Base-by-base conservation (phyloP, 2,888 invertebrate species). In the Sipha maydis region DNA sequence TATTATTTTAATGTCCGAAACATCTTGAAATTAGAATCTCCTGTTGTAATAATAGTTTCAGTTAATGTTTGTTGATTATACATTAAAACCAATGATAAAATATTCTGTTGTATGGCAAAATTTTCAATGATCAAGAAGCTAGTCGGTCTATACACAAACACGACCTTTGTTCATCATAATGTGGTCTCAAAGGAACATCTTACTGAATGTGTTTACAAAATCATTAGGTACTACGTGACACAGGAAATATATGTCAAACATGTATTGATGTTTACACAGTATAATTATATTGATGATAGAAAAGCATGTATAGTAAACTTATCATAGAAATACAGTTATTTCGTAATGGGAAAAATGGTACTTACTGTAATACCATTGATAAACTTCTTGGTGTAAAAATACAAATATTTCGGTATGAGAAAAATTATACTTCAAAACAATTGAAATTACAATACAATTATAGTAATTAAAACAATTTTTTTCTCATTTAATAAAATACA, bases 1-100 rank as follows among this genome's bases (percentile, higher is more conserved):
- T 54, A 71, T 54, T 83, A 73, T 73, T 73, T 54, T 54, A 71
- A 28, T 71, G 25, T 25, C 31, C 82, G 34, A 54, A 83, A 73
- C 83, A 73, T 73, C 54, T 71, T 73, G 83, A 54, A 83, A 83
- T 83, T 73, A 83, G 83, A 73, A 54, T 54, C 73, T 83, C 73
- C 73, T 21, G 54, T 56, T 54, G 73, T 83, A 83, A 83, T 82
- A 82, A 83, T 73, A 73, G 48, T 34, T 25, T 54, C 83, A 17
- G 71, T 54, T 54, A 83, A 83, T 48, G 76, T 76, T n/a, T 76
- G 41, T 21, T 11, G 25, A 71, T 48, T 73, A 73, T 83, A 83
- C 73, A 83, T 73, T 73, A 73, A 54, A 83, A 34, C 73, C 73
- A 83, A 83, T 83, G 73, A 56, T 73, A 83, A 83, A 83, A 31